Evolutionary conservation across 2,888 invertebrate genomes (phyloP).

Genomic region (Erannis defoliaria): DNA sequence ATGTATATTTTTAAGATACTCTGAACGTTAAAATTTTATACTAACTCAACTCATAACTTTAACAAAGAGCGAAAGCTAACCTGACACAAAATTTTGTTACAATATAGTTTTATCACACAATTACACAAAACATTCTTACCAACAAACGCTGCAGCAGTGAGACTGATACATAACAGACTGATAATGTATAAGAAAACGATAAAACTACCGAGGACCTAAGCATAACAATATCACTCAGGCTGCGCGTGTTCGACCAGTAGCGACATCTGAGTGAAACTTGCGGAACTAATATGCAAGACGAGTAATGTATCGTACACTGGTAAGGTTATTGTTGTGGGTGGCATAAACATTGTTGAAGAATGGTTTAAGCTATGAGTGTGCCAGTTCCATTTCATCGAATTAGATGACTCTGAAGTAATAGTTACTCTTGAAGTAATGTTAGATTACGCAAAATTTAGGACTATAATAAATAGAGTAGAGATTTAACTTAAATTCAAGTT

Average conservation of each 20-base stretch:
- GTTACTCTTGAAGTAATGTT: neutral
- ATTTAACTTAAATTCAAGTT: too few relatives aligned
- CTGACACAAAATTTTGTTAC: neutral
- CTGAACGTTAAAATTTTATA: neutral
- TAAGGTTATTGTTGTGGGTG: neutral
- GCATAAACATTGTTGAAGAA: neutral
- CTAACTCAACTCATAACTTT: neutral
- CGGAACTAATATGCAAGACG: slow-evolving; percentile 1
- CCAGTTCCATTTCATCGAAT: neutral
- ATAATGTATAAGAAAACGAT: slow-evolving; percentile 22
- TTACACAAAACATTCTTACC: slow-evolving; percentile 22
- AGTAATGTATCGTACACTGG: neutral
- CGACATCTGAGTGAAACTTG: slow-evolving; percentile 32
- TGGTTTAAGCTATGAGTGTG: neutral
- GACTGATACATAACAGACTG: slow-evolving; percentile 24
- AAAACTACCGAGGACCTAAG: slow-evolving; percentile 12
- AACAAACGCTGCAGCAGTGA: slow-evolving; percentile 8
- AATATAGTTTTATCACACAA: slow-evolving; percentile 1
- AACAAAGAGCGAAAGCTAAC: too few relatives aligned
- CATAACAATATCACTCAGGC: slow-evolving; percentile 23
- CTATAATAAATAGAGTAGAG: too few relatives aligned
- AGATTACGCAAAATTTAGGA: too few relatives aligned
- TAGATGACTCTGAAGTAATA: slow-evolving; percentile 4
- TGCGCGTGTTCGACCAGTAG: slow-evolving; percentile 23
- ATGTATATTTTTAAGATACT: too few relatives aligned